Percentiles rank a stretch among this genome's conserved stretches.
Conservation (phyloP, 2,797 vertebrate genomes). For the Pseudochirops corinnae region DNA sequence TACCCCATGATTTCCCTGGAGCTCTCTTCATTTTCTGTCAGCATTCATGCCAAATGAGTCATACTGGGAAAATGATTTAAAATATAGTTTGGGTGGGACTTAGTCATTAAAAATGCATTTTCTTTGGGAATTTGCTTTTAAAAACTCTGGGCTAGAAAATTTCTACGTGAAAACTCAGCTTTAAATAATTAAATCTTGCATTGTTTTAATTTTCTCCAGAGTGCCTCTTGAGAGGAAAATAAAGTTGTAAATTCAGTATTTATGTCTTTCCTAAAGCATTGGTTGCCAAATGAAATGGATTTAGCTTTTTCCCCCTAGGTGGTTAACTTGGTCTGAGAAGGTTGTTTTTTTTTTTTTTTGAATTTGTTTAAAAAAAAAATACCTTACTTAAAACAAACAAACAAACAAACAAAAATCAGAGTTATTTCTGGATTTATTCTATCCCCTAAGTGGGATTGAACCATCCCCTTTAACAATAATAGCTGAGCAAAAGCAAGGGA, state of each 20-base stretch:
- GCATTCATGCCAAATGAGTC: constrained; percentile 60
- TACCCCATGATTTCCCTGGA: constrained; percentile 51
- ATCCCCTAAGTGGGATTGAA: not conserved
- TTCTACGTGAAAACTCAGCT: constrained; percentile 74
- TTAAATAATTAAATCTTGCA: constrained; percentile 82
- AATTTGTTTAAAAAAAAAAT: constrained; percentile 18
- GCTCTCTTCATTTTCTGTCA: constrained; percentile 37
- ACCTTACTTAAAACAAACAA: not conserved
- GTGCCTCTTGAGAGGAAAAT: constrained; percentile 76
- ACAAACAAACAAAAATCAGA: not conserved
- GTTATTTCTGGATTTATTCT: not conserved
- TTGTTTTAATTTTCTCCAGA: constrained; percentile 82
- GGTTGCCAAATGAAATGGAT: constrained; percentile 74
- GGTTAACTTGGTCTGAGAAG: constrained; percentile 68
- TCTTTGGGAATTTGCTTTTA: constrained; percentile 76
- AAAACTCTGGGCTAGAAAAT: constrained; percentile 74
- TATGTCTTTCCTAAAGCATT: constrained; percentile 73
- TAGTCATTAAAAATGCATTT: constrained; percentile 79
- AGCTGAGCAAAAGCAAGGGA: not conserved
- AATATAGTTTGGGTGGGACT: constrained; percentile 56
- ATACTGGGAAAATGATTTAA: constrained; percentile 66
- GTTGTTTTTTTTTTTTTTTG: constrained; percentile 64
- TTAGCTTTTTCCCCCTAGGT: constrained; percentile 52
- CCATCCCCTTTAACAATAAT: not conserved
- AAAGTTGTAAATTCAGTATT: constrained; percentile 76